phyloP scores from a whole-genome alignment of 2,113 vertebrate species.

The Pithys albifrons region DNA sequence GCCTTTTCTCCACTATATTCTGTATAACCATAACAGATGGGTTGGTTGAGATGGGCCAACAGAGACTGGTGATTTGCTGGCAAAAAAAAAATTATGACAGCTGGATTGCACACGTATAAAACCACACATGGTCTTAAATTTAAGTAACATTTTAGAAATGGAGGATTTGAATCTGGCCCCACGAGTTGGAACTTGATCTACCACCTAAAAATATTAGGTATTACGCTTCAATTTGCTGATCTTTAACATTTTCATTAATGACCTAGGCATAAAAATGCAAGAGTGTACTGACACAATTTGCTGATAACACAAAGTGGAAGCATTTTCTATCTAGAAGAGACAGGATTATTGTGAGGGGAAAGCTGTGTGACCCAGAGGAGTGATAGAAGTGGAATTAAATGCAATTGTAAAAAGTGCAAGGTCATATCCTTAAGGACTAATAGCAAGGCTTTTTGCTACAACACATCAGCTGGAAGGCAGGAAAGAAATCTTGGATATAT shows the following conservation, averaged over 20 bases:
- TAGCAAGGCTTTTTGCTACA: neutral
- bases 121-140: neutral
- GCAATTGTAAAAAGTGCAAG: slow-evolving; percentile 49
- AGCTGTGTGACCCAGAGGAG: slow-evolving; percentile 54
- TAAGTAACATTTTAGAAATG: neutral
- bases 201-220: neutral
- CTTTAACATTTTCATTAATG: slow-evolving; percentile 32
- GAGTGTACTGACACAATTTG: slow-evolving; percentile 8
- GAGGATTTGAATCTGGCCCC: neutral
- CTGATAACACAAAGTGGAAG: slow-evolving; percentile 35
- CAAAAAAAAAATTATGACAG: slow-evolving; percentile 11
- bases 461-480: neutral
- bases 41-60: neutral
- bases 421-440: slow-evolving; percentile 41
- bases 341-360: slow-evolving; percentile 52
- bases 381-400: slow-evolving; percentile 52
- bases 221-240: slow-evolving; percentile 12
- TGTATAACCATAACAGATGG: neutral
- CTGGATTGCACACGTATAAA: neutral
- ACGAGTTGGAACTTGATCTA: neutral
- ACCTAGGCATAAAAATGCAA: slow-evolving; percentile 17
- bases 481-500: neutral
- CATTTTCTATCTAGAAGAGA: slow-evolving; percentile 31
- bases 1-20: neutral
- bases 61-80: slow-evolving; percentile 16